These are phyloP conservation scores for Rambutsinella grinnellia DNA, from an alignment of 2,888 invertebrate species.

Conservation along the genomic window DNA sequence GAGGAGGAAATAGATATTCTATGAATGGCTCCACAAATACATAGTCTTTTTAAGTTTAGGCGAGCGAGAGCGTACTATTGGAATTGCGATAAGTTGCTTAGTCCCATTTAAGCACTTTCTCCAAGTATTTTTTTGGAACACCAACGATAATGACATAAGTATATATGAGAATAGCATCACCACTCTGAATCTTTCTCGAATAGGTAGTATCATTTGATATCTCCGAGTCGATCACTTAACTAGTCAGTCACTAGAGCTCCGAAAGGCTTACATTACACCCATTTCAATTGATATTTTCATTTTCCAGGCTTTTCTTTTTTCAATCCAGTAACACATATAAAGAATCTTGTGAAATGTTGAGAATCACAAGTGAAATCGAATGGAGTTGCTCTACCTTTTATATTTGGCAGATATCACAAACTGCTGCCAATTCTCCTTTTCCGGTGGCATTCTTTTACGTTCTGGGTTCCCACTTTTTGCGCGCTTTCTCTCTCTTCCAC, in stretches of 20 bases:
- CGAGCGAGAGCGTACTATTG: neutral
- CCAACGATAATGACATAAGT: too few species aligned
- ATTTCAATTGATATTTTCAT: neutral
- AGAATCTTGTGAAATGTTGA: too few species aligned
- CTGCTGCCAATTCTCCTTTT: slow-evolving; percentile 21
- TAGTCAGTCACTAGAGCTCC: slow-evolving; percentile 1
- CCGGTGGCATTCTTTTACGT: slow-evolving; percentile 8
- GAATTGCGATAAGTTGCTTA: slow-evolving; percentile 1
- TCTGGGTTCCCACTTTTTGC: neutral
- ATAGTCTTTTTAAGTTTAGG: neutral
- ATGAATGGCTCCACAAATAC: neutral
- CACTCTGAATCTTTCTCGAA: too few species aligned
- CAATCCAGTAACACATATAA: slow-evolving; percentile 1
- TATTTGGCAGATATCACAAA: slow-evolving; percentile 17
- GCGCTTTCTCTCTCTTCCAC: neutral
- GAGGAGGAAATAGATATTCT: neutral
- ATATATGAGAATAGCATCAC: too few species aligned
- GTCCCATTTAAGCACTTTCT: slow-evolving; percentile 5
- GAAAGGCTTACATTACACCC: slow-evolving; percentile 4
- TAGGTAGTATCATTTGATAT: too few species aligned
- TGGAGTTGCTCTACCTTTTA: neutral
- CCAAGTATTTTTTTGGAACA: too few species aligned
- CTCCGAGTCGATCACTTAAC: too few species aligned
- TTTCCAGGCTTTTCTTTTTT: too few species aligned
- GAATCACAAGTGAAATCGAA: slow-evolving; percentile 9